Conservation (phyloP, 1,140 invertebrate genomes). For the Asbolus verrucosus region DNA sequence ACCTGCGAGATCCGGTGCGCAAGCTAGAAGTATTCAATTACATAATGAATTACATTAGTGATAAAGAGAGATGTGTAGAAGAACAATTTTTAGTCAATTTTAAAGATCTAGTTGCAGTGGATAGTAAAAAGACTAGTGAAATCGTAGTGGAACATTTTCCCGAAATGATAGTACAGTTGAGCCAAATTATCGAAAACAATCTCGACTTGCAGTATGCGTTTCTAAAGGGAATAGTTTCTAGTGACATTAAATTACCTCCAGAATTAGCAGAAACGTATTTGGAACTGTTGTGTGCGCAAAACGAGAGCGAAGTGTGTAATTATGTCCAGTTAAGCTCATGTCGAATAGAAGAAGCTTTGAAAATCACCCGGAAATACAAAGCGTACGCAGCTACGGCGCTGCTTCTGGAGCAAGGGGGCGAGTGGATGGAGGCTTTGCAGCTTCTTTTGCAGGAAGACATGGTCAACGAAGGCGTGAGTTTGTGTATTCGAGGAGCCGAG, state of each 20-base stretch:
- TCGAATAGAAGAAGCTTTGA: conserved; percentile 64
- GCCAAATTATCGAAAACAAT: conserved; percentile 66
- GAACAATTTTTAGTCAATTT: conserved; percentile 67
- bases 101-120: conserved; percentile 63
- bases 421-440: conserved; percentile 66
- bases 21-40: conserved; percentile 81
- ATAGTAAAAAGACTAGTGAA: conserved; percentile 67
- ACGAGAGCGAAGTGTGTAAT: conserved; percentile 64
- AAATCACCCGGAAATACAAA: conserved; percentile 64
- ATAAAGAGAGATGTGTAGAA: conserved; percentile 65
- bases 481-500: conserved; percentile 65
- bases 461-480: conserved; percentile 59
- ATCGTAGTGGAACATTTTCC: conserved; percentile 68
- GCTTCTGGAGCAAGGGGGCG: conserved; percentile 66
- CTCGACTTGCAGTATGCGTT: conserved; percentile 71
- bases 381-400: conserved; percentile 64
- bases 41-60: conserved; percentile 76
- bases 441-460: conserved; percentile 63
- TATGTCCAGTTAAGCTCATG: conserved; percentile 59
- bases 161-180: conserved; percentile 67
- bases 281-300: conserved; percentile 73
- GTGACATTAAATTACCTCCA: conserved; percentile 68
- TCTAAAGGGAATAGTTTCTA: conserved; percentile 73
- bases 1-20: conserved; percentile 69
- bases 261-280: conserved; percentile 74